Percentiles rank a stretch among this genome's conserved stretches.
Conservation (phyloP, 2,113 vertebrate species). For the Willisornis vidua region DNA sequence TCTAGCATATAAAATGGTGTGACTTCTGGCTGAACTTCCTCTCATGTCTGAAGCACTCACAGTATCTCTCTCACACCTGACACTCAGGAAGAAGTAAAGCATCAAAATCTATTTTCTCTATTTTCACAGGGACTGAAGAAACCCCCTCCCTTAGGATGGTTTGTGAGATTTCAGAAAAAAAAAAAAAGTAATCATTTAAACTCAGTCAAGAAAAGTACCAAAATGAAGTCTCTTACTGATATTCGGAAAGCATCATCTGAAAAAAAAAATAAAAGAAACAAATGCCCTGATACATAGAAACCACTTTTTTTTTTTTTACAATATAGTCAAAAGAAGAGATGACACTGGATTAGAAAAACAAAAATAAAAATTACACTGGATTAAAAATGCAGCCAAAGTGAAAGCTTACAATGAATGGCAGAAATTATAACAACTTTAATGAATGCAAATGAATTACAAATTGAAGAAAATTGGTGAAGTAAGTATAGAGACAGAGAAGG, state of each 20-base stretch:
- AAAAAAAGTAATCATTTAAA: not conserved
- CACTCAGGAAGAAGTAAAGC: not conserved
- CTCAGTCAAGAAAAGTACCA: not conserved
- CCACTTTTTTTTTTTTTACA: not conserved
- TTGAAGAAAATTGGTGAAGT: not conserved
- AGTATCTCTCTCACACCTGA: not conserved
- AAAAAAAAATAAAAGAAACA: not conserved
- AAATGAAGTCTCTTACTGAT: not conserved
- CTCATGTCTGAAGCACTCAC: not conserved
- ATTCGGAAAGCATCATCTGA: not conserved
- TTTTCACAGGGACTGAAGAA: not conserved
- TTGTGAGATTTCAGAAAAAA: not conserved
- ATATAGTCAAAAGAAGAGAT: not conserved
- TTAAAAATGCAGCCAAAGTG: not conserved
- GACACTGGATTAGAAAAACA: not conserved
- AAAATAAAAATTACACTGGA: not conserved
- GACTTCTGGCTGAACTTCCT: not conserved
- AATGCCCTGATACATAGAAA: not conserved
- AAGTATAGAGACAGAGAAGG: not conserved
- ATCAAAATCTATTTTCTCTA: not conserved
- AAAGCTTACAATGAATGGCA: not conserved
- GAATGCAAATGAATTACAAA: not conserved
- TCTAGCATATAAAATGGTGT: rapidly evolving
- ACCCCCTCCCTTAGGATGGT: not conserved
- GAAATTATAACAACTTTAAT: not conserved